Evolutionary conservation across 2,797 vertebrate species (phyloP).

Genomic region (Knipowitschia caucasica): DNA sequence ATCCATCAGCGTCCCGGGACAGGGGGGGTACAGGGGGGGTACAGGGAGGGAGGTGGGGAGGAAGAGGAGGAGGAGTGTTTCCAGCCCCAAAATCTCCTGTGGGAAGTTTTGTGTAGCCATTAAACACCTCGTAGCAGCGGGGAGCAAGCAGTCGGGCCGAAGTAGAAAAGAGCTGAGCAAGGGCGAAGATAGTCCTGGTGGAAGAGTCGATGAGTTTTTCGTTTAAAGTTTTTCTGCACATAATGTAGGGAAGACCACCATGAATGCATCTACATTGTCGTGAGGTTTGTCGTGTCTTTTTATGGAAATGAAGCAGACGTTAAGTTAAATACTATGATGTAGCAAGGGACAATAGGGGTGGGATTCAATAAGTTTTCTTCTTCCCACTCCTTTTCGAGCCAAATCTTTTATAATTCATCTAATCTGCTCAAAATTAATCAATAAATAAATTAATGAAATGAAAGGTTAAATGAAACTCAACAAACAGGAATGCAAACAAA

Average conservation of each 20-base stretch:
- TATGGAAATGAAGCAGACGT: too few species aligned
- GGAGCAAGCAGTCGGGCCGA: slow-evolving; percentile 48
- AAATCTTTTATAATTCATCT: too few species aligned
- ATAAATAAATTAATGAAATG: too few species aligned
- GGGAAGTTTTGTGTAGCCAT: slow-evolving; percentile 66
- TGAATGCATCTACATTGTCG: too few species aligned
- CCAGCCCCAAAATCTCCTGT: slow-evolving; percentile 55
- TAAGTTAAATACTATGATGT: too few species aligned
- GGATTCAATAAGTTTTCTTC: too few species aligned
- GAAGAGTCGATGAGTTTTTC: slow-evolving; percentile 69
- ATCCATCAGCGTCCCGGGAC: slow-evolving; percentile 66
- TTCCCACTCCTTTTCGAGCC: too few species aligned
- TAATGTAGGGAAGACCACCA: slow-evolving; percentile 53
- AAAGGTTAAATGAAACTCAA: too few species aligned
- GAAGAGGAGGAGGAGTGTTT: slow-evolving; percentile 55
- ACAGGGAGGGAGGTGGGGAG: slow-evolving; percentile 41
- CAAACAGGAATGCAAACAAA: too few species aligned
- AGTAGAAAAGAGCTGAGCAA: slow-evolving; percentile 41
- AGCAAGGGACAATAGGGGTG: too few species aligned
- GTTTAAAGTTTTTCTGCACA: slow-evolving; percentile 61
- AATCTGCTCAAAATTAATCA: too few species aligned
- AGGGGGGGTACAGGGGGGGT: slow-evolving; percentile 65
- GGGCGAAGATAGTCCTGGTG: slow-evolving; percentile 26
- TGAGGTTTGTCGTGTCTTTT: too few species aligned
- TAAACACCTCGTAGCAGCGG: slow-evolving; percentile 75